Conservation (phyloP, 2,888 invertebrate genomes). For the Acheta domesticus region DNA sequence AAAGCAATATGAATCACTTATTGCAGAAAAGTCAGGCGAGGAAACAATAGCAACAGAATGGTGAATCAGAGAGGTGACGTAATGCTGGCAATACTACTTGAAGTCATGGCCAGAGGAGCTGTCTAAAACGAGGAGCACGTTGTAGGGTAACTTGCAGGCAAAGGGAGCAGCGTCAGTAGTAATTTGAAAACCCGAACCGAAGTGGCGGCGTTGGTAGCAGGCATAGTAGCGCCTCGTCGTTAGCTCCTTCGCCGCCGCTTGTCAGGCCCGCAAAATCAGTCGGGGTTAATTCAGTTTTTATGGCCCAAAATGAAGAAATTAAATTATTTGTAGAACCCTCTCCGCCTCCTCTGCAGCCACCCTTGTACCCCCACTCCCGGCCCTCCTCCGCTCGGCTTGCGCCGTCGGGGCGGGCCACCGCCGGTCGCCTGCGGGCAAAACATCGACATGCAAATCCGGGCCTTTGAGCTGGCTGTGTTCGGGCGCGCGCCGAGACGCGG, state of each 20-base stretch:
- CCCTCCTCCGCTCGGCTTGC: neutral
- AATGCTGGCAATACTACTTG: too few relatives aligned
- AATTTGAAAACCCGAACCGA: too few relatives aligned
- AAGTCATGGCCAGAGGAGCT: too few relatives aligned
- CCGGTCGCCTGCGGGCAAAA: neutral
- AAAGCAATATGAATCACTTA: too few relatives aligned
- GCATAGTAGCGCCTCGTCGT: neutral
- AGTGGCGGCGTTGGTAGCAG: too few relatives aligned
- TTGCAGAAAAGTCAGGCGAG: too few relatives aligned
- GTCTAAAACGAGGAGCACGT: too few relatives aligned
- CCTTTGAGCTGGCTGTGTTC: neutral
- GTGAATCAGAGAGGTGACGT: too few relatives aligned
- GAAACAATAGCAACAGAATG: too few relatives aligned
- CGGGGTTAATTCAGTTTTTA: neutral
- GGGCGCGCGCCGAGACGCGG: constrained; percentile 1
- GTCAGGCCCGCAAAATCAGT: neutral
- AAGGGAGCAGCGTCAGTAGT: too few relatives aligned
- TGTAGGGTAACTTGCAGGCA: too few relatives aligned
- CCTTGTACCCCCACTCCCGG: too few relatives aligned
- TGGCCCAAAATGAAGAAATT: neutral
- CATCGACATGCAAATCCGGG: neutral
- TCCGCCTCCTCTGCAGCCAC: neutral
- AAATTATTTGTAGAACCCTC: neutral
- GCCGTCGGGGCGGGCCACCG: neutral
- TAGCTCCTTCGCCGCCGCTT: neutral